These are phyloP conservation scores for Phyllotis vaccarum DNA, from an alignment of 2,797 vertebrate genomes.

Conservation along the genomic window DNA sequence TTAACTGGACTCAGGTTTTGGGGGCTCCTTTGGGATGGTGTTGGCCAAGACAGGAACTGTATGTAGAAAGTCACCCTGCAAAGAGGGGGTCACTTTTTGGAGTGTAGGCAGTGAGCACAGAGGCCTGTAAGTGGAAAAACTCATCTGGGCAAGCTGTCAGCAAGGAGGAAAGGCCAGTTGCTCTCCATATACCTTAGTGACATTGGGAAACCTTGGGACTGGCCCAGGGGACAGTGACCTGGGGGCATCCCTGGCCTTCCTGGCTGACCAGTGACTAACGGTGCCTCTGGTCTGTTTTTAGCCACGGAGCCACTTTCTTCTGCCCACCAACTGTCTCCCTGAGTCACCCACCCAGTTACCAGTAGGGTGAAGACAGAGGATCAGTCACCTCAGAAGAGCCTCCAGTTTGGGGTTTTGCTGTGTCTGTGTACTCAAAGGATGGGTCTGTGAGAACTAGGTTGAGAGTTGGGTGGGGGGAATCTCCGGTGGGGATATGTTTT, in stretches of 20 bases:
- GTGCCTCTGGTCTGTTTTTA: constrained; percentile 31
- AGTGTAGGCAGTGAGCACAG: neutral
- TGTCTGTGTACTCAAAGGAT: neutral
- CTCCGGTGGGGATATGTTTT: neutral
- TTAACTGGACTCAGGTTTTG: neutral
- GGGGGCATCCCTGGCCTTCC: neutral
- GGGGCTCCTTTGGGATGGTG: neutral
- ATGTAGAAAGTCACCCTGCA: neutral
- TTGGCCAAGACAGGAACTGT: neutral
- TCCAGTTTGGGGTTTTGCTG: neutral
- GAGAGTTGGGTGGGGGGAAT: neutral
- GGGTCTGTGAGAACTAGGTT: neutral
- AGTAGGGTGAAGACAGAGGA: neutral
- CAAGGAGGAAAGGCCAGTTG: neutral
- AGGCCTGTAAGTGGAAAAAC: neutral
- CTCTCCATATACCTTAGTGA: neutral
- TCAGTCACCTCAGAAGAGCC: neutral
- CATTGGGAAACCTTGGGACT: neutral
- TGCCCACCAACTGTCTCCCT: neutral
- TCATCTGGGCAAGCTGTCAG: neutral
- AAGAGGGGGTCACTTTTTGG: neutral
- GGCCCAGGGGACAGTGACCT: neutral
- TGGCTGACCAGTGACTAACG: neutral
- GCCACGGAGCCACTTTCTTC: constrained; percentile 6
- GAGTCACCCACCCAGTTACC: constrained; percentile 32